Evolutionary conservation across 1,140 invertebrate genomes (phyloP), one percentile per base, ranked within the genome.

Genomic region (Pogonus chalceus): DNA sequence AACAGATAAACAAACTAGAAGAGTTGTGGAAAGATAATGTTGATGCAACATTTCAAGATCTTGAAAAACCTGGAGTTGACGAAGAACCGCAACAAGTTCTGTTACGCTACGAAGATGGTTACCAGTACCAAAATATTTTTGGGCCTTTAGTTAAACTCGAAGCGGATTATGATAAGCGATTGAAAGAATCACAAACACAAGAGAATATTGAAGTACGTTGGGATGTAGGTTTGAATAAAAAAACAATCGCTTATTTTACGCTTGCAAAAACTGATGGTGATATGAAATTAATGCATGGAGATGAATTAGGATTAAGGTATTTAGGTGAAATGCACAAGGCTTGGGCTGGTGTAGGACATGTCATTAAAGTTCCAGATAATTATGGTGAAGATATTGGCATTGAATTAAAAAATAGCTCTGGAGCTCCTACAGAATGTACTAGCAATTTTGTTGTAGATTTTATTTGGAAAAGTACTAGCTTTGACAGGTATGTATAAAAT

Each of bases 231-330:
- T 75, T 99, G 0, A 99, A 99, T 68, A 99, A 98, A 71, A 98
- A 98, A 63, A 92, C 88, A 0, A 96, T 96, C 52, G 96, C 96
- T 0, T 96, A 95, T 71, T 99, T 99, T 63, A 92, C 91, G 60
- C 74, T 99, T n/a, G 92, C 95, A 0, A 96, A 97, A 72, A 96
- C 93, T 9, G 93, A 98, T 65, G 92, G 93, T 60, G 95, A 97
- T 65, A 96, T 98, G 90, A 92, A 97, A 69, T 71, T 99, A n/a
- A 99, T 99, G 96, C 95, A 97, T 66, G 97, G 96, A 18, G 97
- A 99, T 78, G 96, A 99, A 72, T 70, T 99, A 20, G 79, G 92
- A 56, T 73, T 99, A 24, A 84, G 93, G 57, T 98, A 98, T 67
- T 79, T 96, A 2, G 93, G 93, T 2, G 94, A 98, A 66, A 67